A percentile compares a stretch with the other conserved stretches of the same genome.
phyloP scores from a whole-genome alignment of 2,888 invertebrate species.

The Miltochrista miniata region DNA sequence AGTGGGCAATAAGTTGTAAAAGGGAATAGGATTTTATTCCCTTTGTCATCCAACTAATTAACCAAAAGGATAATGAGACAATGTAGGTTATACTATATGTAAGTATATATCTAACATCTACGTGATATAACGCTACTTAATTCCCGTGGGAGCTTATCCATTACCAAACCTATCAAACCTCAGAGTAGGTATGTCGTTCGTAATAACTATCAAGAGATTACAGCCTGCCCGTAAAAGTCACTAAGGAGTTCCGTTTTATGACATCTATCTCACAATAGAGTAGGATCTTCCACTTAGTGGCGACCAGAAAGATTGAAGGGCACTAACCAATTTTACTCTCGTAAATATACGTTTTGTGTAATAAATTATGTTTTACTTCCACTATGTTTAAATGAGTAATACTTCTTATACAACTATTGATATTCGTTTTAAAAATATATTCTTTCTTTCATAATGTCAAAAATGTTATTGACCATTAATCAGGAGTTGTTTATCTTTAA shows the following conservation, averaged over 20 bases:
- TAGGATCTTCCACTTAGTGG: neutral
- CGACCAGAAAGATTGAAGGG: constrained; percentile 3
- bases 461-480: no score
- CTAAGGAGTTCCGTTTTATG: constrained; percentile 27
- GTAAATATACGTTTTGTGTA: neutral
- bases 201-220: constrained; percentile 29
- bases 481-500: no score
- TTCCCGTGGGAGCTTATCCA: neutral
- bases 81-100: neutral
- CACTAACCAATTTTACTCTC: neutral
- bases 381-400: no score
- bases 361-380: no score
- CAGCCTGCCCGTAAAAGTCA: constrained; percentile 24
- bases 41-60: neutral
- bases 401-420: no score
- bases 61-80: neutral
- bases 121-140: neutral
- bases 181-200: constrained; percentile 8
- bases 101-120: neutral
- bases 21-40: neutral
- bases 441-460: no score
- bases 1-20: neutral
- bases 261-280: constrained; percentile 13
- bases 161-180: constrained; percentile 14
- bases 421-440: no score